Base-by-base conservation (phyloP, 2,113 vertebrate species). In the Psilopsiagon aurifrons region DNA sequence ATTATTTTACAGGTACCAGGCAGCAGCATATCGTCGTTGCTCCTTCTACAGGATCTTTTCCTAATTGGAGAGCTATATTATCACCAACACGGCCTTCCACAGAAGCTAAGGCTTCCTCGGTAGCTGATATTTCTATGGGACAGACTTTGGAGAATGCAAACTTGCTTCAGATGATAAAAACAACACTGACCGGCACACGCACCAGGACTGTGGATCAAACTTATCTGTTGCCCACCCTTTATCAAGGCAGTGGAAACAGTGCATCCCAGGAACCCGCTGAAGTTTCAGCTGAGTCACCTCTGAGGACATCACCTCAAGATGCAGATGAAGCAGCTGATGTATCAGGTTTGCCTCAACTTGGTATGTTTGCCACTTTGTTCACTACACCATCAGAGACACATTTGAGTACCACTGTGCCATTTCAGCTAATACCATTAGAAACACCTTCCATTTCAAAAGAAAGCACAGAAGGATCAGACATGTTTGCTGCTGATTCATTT, bases 311-410 rank as follows among this genome's bases (percentile, higher is more conserved):
- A 13, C 62, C 94, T 91, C 98, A 84, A 86, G 94, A 96, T 62
- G 96, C 94, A 93, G 97, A 96, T 44, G 97, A 97, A 97, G 94
- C 82, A 86, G 91, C 97, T 86, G 94, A 97, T 80, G 77, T 86
- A 95, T 98, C 99, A 99, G 99, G 99, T 99, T 98, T 99, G 99
- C 98, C 96, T 97, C 96, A 75, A 76, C 97, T 96, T 92, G 97
- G 96, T 98, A 98, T 97, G 94, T 94, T 81, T 71, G 79, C 93
- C 73, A 31, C 94, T 52, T 88, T 94, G 78, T 85, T 95, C 87
- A 76, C 83, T 44, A 81, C 75, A 79, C 95, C 94, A 35, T 84
- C 96, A 76, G 86, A 86, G 89, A 78, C 83, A 74, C 80, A 68
- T 63, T 63, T 2, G 23, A 75, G 86, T 25, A 17, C 92, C 44